Base-by-base conservation (phyloP, 1,140 invertebrate species). In the Pteromalus puparum region DNA sequence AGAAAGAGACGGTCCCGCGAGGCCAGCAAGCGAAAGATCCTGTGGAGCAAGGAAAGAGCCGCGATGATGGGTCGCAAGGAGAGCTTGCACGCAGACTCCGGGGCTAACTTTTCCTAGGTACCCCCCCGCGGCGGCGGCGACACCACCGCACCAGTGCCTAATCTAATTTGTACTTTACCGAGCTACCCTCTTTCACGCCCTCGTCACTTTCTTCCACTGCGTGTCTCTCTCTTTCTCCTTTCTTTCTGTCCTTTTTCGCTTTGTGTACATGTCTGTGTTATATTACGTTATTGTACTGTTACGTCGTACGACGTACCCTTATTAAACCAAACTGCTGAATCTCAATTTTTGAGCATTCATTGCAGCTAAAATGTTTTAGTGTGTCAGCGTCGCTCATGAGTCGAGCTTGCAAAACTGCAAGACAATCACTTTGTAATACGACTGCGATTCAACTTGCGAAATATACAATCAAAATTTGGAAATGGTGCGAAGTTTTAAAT, bases 131-230 rank as follows among this genome's bases (percentile, higher is more conserved):
- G 86, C 86, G 84, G 86, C 85, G 84, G 87, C 85, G 85, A 81
- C 84, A 70, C 74, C 74, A 34, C 67, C 34, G 38, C 85, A 83
- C 86, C 73, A 65, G 73, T 81, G 85, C 86, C 76, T 87, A 87
- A 88, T 88, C 87, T 87, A 88, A 88, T 88, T 88, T 88, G 86
- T 85, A 87, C 83, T 86, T 85, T 48, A 79, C 74, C 74, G 73
- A 84, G 24, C 38, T 34, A 68, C 78, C 70, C 68, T 30, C 42
- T 65, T 65, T 21, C 38, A 3, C 24, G 13, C 74, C 65, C 81
- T 78, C 74, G 75, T 70, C 72, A 38, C 72, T 82, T 72, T 73
- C 72, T 26, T 73, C 72, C 15, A 24, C 34, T 72, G 21, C 53
- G 53, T n/a, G n/a, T n/a, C n/a, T n/a, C n/a, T n/a, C n/a, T n/a